A percentile compares a stretch with the other conserved stretches of the same genome.
Evolutionary conservation across 37 sponge, comb jelly and placozoan species (phyloP).

Genomic region (Beroe ovata): DNA sequence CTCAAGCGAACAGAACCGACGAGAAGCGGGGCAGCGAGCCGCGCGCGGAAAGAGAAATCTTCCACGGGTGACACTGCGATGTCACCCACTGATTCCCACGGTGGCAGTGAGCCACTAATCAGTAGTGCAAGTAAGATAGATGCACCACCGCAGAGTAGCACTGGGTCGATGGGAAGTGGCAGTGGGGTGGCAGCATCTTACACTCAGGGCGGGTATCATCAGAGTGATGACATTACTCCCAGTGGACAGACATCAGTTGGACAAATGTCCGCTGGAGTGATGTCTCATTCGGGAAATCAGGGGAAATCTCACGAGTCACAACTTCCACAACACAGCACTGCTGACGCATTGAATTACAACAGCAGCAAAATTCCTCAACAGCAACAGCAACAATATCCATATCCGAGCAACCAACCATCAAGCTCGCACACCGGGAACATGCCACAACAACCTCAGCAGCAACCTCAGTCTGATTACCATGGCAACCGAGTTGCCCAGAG

Average conservation of each 20-base stretch:
- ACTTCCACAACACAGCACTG: no score
- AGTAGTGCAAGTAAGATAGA: not conserved
- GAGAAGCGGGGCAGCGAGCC: not conserved
- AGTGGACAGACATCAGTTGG: not conserved
- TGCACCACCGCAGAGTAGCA: not conserved
- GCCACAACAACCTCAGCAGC: not conserved
- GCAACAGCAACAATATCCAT: constrained; percentile 14
- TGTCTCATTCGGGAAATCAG: not conserved
- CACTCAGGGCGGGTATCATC: not conserved
- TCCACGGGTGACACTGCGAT: not conserved
- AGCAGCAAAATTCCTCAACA: not conserved
- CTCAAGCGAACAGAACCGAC: constrained; percentile 15
- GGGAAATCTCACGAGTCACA: no score
- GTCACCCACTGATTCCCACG: not conserved
- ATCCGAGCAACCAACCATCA: not conserved
- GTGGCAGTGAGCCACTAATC: not conserved
- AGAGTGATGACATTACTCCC: not conserved
- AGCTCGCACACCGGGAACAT: not conserved
- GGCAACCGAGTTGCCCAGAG: not conserved
- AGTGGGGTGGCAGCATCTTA: not conserved
- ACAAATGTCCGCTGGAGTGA: no score
- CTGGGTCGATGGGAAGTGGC: not conserved
- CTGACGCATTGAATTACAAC: not conserved
- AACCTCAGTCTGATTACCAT: not conserved
- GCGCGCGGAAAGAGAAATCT: not conserved